phyloP scores from a whole-genome alignment of 2,797 vertebrate genomes.

The Protonibea diacanthus region DNA sequence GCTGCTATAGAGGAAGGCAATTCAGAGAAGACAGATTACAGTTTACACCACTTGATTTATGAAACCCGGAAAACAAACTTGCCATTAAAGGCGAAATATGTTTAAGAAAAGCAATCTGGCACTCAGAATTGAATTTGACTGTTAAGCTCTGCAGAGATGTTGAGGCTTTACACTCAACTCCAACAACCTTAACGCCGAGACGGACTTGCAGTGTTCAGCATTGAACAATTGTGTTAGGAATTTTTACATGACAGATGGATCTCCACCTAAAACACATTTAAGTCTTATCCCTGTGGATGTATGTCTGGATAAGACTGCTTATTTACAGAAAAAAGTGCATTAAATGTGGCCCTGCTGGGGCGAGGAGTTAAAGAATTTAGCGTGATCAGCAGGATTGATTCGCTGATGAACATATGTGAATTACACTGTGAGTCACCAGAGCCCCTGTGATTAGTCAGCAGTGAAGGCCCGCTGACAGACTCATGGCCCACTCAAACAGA shows the following conservation, averaged over 20 bases:
- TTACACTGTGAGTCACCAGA: constrained; percentile 47
- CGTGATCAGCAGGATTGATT: constrained; percentile 51
- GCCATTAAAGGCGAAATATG: constrained; percentile 27
- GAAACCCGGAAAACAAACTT: constrained; percentile 39
- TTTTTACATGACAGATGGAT: constrained; percentile 45
- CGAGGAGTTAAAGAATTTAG: constrained; percentile 28
- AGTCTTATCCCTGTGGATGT: constrained; percentile 23
- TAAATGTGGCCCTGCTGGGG: constrained; percentile 29
- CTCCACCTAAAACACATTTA: constrained; percentile 28
- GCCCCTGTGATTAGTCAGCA: constrained; percentile 59
- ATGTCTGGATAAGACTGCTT: constrained; percentile 15
- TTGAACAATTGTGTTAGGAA: constrained; percentile 8
- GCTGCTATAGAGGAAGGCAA: constrained; percentile 22
- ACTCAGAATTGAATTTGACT: constrained; percentile 17
- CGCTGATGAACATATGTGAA: constrained; percentile 63
- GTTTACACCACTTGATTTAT: constrained; percentile 57
- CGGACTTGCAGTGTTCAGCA: background rate
- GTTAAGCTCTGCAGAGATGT: constrained; percentile 8
- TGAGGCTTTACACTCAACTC: too few species aligned
- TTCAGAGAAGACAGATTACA: constrained; percentile 47
- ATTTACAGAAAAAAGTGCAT: constrained; percentile 40
- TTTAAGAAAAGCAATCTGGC: constrained; percentile 28
- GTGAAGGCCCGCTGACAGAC: constrained; percentile 43
- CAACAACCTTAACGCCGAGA: background rate
- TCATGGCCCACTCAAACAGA: constrained; percentile 28